Evolutionary conservation across 2,113 vertebrate genomes (phyloP), one percentile per base, ranked within the genome.

Genomic region (Proterorhinus semilunaris): DNA sequence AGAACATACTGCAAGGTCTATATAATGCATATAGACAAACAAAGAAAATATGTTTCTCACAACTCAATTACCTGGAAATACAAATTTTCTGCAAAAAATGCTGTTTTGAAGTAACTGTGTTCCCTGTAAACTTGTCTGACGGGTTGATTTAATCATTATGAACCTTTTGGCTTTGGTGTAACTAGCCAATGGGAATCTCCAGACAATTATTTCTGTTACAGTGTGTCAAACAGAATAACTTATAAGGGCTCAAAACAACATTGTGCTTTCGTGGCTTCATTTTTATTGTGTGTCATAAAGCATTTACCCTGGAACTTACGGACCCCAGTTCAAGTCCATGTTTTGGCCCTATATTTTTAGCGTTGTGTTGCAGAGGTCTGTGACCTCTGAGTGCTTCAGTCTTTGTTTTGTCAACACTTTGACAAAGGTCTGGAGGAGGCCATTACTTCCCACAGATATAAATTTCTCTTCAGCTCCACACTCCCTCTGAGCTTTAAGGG

Each of bases 341-440:
- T 7, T 12, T 58, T 7, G 3, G 55, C 21, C 7, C 21, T 13
- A 42, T 27, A 27, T 36, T 42, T 36, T 42, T 36, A 42, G 21
- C 27, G 12, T 42, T 21, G 17, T 6, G 8, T 53, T 50, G 10
- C 12, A 50, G 11, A 50, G 51, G 51, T 53, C 51, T 55, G 54
- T 57, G 54, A 9, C 21, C 54, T 21, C 21, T 6, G 54, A 12
- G 54, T 57, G 10, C 53, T 36, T 55, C 16, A 10, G 21, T 54
- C 52, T 21, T 62, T 27, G 66, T 77, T 68, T 55, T 7, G 8
- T 44, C 6, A 42, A 36, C 51, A 10, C 47, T 73, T 65, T 50
- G 71, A 66, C 68, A 72, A 71, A 69, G 71, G 67, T 74, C 74
- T 74, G 58, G 65, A 59, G 57, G 55, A 68, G 82, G 55, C 69